Conservation (phyloP, 1,140 invertebrate species). For the Pseudachorutes palmiensis region DNA sequence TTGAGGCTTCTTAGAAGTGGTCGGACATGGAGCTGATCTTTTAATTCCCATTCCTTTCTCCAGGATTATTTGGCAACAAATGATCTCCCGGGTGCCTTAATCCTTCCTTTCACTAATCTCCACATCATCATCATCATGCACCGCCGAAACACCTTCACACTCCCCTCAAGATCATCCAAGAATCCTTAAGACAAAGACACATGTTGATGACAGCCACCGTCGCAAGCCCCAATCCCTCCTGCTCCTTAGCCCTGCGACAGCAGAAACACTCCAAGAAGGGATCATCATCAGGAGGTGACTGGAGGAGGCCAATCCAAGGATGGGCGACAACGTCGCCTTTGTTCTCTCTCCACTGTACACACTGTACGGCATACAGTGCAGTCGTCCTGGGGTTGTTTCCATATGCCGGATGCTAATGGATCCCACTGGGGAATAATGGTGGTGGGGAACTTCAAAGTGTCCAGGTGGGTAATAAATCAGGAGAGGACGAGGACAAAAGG, state of each 20-base stretch:
- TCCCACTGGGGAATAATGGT: not conserved
- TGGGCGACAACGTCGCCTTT: no score
- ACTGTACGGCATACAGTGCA: no score
- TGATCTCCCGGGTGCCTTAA: slow-evolving; percentile 5
- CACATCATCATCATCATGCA: slow-evolving; percentile 21
- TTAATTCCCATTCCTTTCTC: slow-evolving; percentile 28
- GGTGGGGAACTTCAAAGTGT: slow-evolving; percentile 28
- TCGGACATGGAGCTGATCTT: slow-evolving; percentile 29
- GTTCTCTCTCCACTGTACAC: no score
- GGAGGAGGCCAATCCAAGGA: no score
- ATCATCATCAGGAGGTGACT: not conserved
- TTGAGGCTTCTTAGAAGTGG: slow-evolving; percentile 2
- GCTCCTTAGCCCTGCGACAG: no score
- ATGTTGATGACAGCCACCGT: slow-evolving; percentile 13
- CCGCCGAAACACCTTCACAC: not conserved
- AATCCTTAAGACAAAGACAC: not conserved
- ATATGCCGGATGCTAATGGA: not conserved
- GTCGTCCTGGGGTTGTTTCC: not conserved
- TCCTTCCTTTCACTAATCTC: slow-evolving; percentile 9
- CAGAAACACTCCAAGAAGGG: not conserved
- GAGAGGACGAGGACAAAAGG: slow-evolving; percentile 33
- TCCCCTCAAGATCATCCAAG: not conserved
- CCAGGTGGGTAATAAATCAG: slow-evolving; percentile 36
- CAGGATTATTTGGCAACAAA: slow-evolving; percentile 34
- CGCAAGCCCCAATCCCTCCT: no score